Evolutionary conservation across 1,140 invertebrate genomes (phyloP).

Genomic region (Philaenus spumarius): DNA sequence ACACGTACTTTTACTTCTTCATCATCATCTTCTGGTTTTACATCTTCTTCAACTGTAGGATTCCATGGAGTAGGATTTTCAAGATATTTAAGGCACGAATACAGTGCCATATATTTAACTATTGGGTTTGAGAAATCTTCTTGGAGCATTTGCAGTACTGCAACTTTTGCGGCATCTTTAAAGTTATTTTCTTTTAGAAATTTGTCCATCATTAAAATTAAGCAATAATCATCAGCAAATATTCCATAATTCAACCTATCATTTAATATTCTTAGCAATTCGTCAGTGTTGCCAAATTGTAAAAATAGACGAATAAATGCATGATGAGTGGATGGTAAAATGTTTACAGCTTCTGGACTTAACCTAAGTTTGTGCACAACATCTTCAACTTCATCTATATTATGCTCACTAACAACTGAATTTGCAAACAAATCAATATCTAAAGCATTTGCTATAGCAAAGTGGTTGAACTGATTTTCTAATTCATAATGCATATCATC

Average conservation of each 20-base stretch:
- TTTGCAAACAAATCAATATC: slow-evolving; percentile 71
- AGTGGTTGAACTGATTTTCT: slow-evolving; percentile 48
- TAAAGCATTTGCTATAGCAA: slow-evolving; percentile 52
- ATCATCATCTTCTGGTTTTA: slow-evolving; percentile 33
- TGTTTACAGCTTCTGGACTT: slow-evolving; percentile 57
- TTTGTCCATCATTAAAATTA: slow-evolving; percentile 75
- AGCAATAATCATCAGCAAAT: slow-evolving; percentile 72
- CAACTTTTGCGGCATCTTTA: slow-evolving; percentile 65
- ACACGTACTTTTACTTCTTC: slow-evolving; percentile 74
- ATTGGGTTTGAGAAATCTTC: slow-evolving; percentile 75
- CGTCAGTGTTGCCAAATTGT: slow-evolving; percentile 47
- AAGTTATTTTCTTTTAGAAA: slow-evolving; percentile 65
- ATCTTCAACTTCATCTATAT: slow-evolving; percentile 59
- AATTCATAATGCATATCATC: slow-evolving; percentile 55
- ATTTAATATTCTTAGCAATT: slow-evolving; percentile 64
- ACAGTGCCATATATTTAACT: slow-evolving; percentile 58
- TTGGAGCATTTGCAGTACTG: slow-evolving; percentile 77
- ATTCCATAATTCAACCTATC: slow-evolving; percentile 83
- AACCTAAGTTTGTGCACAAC: slow-evolving; percentile 61
- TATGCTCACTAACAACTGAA: slow-evolving; percentile 41
- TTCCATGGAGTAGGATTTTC: slow-evolving; percentile 49
- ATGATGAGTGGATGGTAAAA: slow-evolving; percentile 71
- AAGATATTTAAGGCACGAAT: slow-evolving; percentile 71
- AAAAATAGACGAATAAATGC: slow-evolving; percentile 65
- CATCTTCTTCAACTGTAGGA: slow-evolving; percentile 37